Evolutionary conservation across 2,888 invertebrate species (phyloP), one percentile per base, ranked within the genome.

Genomic region (Cecidostiba fungosa): DNA sequence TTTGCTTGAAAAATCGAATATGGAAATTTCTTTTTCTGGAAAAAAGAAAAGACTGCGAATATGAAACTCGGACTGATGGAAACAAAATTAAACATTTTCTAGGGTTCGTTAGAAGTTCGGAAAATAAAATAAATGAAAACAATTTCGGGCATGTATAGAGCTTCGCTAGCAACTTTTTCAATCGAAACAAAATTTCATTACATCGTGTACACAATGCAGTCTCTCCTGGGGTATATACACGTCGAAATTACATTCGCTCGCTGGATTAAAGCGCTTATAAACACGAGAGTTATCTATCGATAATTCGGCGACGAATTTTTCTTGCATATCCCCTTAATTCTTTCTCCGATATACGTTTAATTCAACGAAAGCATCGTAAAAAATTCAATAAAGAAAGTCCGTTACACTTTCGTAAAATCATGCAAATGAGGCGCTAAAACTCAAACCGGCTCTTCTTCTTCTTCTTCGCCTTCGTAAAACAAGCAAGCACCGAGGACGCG

Each of bases 341-440:
- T 26, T 10, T 66, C 66, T 29, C 29, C 66, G 12, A 14, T 66
- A 26, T 26, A 4, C 29, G n/a, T n/a, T 8, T 1, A n/a, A 66
- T 5, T n/a, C 59, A n/a, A 29, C 12, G 12, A 66, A 66, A 26
- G 14, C 26, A n/a, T 4, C n/a, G 3, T 8, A n/a, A 3, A 26
- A 66, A 66, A 66, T 66, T 66, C 26, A 66, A 26, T 66, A 66
- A 66, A 29, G 54, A 66, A 14, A 66, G n/a, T 66, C 26, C 29
- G 26, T 3, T 12, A 14, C 26, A 10, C 66, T 8, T 23, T 29
- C 3, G 66, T 47, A 73, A 73, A 73, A 47, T 73, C 23, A 73
- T 73, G 43, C 73, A 73, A 73, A 73, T 73, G 47, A 26, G 47
- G 26, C 43, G 73, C 47, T 29, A 26, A 66, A 66, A 66, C 66